Percentiles rank a stretch among this genome's conserved stretches.
phyloP scores from a whole-genome alignment of 2,888 invertebrate genomes.

The Hybos culiciformis region DNA sequence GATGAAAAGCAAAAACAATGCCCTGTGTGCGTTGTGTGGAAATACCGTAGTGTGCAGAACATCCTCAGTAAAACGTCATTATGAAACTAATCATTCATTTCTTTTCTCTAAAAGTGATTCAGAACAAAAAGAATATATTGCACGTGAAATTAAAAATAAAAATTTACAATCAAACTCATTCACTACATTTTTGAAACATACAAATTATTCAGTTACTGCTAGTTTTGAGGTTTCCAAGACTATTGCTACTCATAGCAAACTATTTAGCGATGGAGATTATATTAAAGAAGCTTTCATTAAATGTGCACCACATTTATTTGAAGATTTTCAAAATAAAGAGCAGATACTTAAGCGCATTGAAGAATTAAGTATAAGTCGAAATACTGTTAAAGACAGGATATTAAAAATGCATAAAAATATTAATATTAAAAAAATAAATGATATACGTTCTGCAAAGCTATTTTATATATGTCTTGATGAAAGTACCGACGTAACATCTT shows the following conservation, averaged over 20 bases:
- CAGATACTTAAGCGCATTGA: not conserved
- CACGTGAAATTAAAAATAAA: not conserved
- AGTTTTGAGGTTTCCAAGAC: not conserved
- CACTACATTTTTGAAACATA: not conserved
- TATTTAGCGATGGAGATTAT: slow-evolving; percentile 16
- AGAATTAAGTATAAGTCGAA: slow-evolving; percentile 2
- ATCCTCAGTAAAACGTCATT: slow-evolving; percentile 1
- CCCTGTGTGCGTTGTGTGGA: slow-evolving; percentile 1
- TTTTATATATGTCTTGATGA: not conserved
- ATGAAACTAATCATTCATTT: not conserved
- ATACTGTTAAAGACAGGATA: slow-evolving; percentile 1
- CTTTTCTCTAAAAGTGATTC: not conserved
- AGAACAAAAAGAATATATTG: not conserved
- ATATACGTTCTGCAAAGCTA: not conserved
- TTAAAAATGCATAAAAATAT: slow-evolving; percentile 1
- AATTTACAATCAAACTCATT: not conserved
- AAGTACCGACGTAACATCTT: not conserved
- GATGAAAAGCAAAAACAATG: slow-evolving; percentile 1
- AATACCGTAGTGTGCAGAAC: not conserved
- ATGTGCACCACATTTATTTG: not conserved
- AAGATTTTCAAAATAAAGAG: slow-evolving; percentile 1
- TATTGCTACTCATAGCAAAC: slow-evolving; percentile 17
- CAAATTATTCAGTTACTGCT: not conserved
- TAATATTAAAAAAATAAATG: not conserved
- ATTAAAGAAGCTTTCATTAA: slow-evolving; percentile 13